phyloP scores from a whole-genome alignment of 2,888 invertebrate genomes.

The Diplolepis rosae region DNA sequence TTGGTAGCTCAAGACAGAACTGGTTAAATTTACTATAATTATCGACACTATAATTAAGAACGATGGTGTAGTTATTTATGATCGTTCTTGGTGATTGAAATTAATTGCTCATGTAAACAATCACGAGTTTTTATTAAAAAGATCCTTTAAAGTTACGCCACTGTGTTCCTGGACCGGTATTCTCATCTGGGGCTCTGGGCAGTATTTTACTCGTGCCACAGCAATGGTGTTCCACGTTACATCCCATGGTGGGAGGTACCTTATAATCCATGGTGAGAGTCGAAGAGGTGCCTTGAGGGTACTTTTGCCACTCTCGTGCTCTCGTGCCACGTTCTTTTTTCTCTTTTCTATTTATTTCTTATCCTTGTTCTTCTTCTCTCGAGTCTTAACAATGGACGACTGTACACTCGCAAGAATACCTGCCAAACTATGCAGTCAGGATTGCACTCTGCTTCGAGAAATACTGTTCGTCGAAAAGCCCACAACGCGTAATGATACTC shows the following conservation, averaged over 20 bases:
- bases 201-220: conserved; percentile 56
- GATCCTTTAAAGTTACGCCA: conserved; percentile 54
- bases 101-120: too few species aligned
- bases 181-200: conserved; percentile 59
- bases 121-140: conserved; percentile 40
- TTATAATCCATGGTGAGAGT: conserved; percentile 43
- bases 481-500: not conserved
- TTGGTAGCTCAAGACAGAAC: too few species aligned
- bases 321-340: conserved; percentile 50
- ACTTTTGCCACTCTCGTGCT: conserved; percentile 60
- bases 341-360: conserved; percentile 42
- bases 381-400: conserved; percentile 41
- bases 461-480: not conserved
- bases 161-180: conserved; percentile 62
- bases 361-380: conserved; percentile 34
- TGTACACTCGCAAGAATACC: conserved; percentile 35
- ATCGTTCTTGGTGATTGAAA: too few species aligned
- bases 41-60: too few species aligned
- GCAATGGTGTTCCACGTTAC: conserved; percentile 47
- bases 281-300: conserved; percentile 55
- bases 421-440: conserved; percentile 30
- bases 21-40: too few species aligned
- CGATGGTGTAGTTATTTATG: too few species aligned
- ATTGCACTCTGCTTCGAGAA: not conserved
- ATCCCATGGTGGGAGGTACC: conserved; percentile 45